Evolutionary conservation across 2,888 invertebrate species (phyloP), one percentile per base, ranked within the genome.

Genomic region (Oconnorella tubifera): DNA sequence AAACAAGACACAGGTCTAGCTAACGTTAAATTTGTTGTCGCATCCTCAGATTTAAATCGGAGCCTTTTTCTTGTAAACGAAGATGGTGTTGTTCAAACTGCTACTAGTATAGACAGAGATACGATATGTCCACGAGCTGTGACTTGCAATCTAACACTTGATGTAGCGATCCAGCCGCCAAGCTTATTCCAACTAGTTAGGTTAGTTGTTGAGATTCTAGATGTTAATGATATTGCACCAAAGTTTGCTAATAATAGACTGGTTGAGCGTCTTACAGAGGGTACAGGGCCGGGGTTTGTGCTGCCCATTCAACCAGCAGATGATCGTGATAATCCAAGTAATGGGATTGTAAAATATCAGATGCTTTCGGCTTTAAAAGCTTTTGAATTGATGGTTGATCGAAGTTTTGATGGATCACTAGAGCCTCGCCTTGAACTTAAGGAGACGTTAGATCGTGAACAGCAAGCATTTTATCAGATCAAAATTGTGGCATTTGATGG

Each of bases 301-400:
- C 59, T 68, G 33, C 29, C 60, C 23, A 49, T 72, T 2, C 72
- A 70, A 1, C 56, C 67, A 0, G 71, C 72, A 10, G 19, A 40
- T 1, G 72, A 72, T 49, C 67, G 62, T 1, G 72, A 72, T 55
- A 65, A 65, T 28, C 64, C 63, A 2, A 28, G 2, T 25, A 57
- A 63, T 29, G 62, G 61, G 1, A 63, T 72, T 3, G 62, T 67
- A 55, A 31, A 49, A 14, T 72, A 72, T 59, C 29, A 60, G 51
- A n/a, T 60, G 10, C 27, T 28, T 23, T 14, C 49, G 1, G 27
- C 2, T n/a, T 28, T n/a, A 19, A 28, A 28, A 23, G 50, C 28
- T n/a, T 60, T 60, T 27, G 56, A 56, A 1, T 59, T 72, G 48
- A 14, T 19, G 50, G 51, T n/a, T 19, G 23, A 19, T 28, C 29